Conservation (phyloP, 1,140 invertebrate genomes). For the Tetragnatha versicolor region DNA sequence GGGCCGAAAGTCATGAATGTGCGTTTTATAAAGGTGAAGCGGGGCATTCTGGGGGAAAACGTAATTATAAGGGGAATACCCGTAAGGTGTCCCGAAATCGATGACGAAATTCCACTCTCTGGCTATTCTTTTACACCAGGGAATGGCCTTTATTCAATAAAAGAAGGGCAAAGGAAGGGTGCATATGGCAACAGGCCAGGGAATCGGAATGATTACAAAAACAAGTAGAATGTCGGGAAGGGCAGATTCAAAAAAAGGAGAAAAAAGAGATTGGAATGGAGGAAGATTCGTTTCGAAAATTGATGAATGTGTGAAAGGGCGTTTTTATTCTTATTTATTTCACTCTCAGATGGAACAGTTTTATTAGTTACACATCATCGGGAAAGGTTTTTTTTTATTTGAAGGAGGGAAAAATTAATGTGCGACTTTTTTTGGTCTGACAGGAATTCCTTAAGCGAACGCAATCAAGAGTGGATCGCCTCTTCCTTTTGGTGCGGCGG, state of each 20-base stretch:
- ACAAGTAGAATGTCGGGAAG: slow-evolving; percentile 11
- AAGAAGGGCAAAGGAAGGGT: not conserved
- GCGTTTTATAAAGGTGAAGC: slow-evolving; percentile 11
- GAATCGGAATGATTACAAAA: slow-evolving; percentile 20
- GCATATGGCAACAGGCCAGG: slow-evolving; percentile 31
- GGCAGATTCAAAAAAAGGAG: slow-evolving; percentile 5
- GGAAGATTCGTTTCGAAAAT: slow-evolving; percentile 39
- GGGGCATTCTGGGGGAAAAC: slow-evolving; percentile 31
- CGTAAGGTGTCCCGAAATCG: slow-evolving; percentile 29
- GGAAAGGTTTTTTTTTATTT: slow-evolving; percentile 6
- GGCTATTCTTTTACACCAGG: not conserved
- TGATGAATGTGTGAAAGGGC: slow-evolving; percentile 33
- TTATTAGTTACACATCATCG: slow-evolving; percentile 25
- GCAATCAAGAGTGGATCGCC: not conserved
- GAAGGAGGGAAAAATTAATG: slow-evolving; percentile 26
- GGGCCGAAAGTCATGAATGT: slow-evolving; percentile 21
- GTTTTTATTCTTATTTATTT: slow-evolving; percentile 3
- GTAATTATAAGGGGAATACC: slow-evolving; percentile 28
- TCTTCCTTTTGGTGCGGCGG: not conserved
- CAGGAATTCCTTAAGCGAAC: slow-evolving; percentile 19
- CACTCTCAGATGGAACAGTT: not conserved
- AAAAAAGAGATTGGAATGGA: slow-evolving; percentile 13
- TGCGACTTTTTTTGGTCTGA: not conserved
- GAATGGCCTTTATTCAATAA: slow-evolving; percentile 9
- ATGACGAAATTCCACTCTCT: not conserved